A percentile compares a stretch with the other conserved stretches of the same genome.
phyloP scores from a whole-genome alignment of 2,888 invertebrate species.

The Empis livida region DNA sequence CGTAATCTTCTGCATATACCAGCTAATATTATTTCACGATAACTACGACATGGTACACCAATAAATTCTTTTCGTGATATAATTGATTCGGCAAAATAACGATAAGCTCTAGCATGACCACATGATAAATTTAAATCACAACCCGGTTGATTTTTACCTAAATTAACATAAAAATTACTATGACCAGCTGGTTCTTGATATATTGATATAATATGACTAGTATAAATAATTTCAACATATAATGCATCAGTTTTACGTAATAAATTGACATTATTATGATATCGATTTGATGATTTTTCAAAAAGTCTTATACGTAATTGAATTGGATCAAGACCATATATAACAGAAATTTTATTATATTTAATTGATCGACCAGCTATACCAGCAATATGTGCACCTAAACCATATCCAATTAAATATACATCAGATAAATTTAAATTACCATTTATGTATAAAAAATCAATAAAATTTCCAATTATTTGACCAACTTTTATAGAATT shows the following conservation, averaged over 20 bases:
- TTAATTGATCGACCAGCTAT: conserved; percentile 44
- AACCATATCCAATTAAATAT: conserved; percentile 41
- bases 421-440: conserved; percentile 35
- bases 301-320: not conserved
- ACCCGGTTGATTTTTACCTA: conserved; percentile 40
- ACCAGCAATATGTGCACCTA: conserved; percentile 45
- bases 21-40: conserved; percentile 14
- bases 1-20: conserved; percentile 3
- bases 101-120: conserved; percentile 34
- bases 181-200: conserved; percentile 27
- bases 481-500: conserved; percentile 23
- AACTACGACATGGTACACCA: conserved; percentile 10
- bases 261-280: conserved; percentile 17
- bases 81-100: conserved; percentile 37
- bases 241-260: conserved; percentile 25
- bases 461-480: conserved; percentile 17
- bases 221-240: conserved; percentile 31
- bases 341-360: conserved; percentile 37
- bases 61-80: not conserved
- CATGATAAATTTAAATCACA: conserved; percentile 35
- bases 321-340: conserved; percentile 33
- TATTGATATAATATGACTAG: conserved; percentile 28
- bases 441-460: conserved; percentile 35
- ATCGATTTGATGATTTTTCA: conserved; percentile 17
- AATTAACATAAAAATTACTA: conserved; percentile 41